Conservation (phyloP, 1,140 invertebrate species). For the Drosophila parvula region DNA sequence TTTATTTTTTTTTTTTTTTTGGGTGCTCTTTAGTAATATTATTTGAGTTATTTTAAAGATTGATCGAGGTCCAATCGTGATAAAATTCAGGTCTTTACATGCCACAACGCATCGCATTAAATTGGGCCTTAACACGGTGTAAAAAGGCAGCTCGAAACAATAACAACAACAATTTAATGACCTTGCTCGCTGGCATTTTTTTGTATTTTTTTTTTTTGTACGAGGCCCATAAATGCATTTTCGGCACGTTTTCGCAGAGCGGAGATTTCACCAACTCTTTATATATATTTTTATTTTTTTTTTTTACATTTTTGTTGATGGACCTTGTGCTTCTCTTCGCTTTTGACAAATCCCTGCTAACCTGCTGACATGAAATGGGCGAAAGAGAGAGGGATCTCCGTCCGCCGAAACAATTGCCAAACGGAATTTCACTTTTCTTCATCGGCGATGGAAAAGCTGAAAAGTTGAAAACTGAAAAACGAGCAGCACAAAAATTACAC, state of each 20-base stretch:
- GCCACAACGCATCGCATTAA: constrained; percentile 13
- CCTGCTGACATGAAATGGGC: constrained; percentile 69
- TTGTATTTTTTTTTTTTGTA: neutral
- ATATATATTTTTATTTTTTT: constrained; percentile 8
- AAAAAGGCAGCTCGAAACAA: constrained; percentile 1
- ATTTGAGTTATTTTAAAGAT: constrained; percentile 15
- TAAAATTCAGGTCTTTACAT: constrained; percentile 15
- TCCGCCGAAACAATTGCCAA: constrained; percentile 40
- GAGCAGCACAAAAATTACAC: constrained; percentile 44
- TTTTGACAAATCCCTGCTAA: constrained; percentile 73
- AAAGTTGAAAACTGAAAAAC: constrained; percentile 14
- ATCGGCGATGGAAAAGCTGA: constrained; percentile 51
- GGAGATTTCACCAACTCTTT: constrained; percentile 56
- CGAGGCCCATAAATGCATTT: constrained; percentile 46
- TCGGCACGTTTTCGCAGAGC: constrained; percentile 48
- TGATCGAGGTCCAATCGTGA: constrained; percentile 16
- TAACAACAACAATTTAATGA: constrained; percentile 47
- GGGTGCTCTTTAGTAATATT: constrained; percentile 2
- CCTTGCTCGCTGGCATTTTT: constrained; percentile 44
- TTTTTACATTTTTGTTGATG: constrained; percentile 26
- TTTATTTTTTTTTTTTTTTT: neutral
- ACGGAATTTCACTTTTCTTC: constrained; percentile 74
- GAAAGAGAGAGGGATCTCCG: constrained; percentile 26
- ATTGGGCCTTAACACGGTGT: constrained; percentile 19
- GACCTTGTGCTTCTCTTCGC: constrained; percentile 3